Evolutionary conservation across 1,140 invertebrate genomes (phyloP), one percentile per base, ranked within the genome.

Genomic region (Drosophila yakuba): DNA sequence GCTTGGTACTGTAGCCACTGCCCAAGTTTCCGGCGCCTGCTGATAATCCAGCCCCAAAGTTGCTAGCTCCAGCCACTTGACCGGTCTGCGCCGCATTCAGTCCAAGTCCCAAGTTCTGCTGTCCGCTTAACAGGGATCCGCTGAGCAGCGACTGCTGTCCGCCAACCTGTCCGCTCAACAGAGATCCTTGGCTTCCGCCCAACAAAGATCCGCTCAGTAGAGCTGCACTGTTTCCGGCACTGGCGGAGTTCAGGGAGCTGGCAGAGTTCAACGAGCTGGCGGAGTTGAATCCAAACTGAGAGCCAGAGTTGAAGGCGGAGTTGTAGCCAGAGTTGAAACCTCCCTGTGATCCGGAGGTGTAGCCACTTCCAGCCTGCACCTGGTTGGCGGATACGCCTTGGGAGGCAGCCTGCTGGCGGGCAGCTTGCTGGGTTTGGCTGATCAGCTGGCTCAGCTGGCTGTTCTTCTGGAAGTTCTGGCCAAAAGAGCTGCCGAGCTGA

Each of bases 1-100:
- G 88, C 76, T 92, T 92, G 50, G 80, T 83, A 64, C 91, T 89
- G 47, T 74, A 92, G 63, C 67, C 61, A 57, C 67, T 69, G 54
- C 77, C 89, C 1, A 38, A 3, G 4, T 64, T 50, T 15, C 79
- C 86, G 28, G 52, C 50, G 10, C 39, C 60, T 35, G 58, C 51
- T 47, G 76, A 78, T 4, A 48, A 60, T 54, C 50, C 57, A 55
- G 69, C 76, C 11, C 74, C 79, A 56, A 84, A 74, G 74, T 51
- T 81, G 15, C 64, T 55, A 2, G 73, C 44, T 48, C 80, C 52
- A 1, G 48, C 23, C 54, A 47, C 2, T 25, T 76, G 62, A 32
- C 32, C 32, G 8, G 3, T 20, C 47, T 78, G 68, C 0, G 54
- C 68, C 14, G 66, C 54, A 17, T 25, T 43, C 7, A 74, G 60